Evolutionary conservation across 2,888 invertebrate species (phyloP).

Genomic region (Drosophila suboccidentalis): DNA sequence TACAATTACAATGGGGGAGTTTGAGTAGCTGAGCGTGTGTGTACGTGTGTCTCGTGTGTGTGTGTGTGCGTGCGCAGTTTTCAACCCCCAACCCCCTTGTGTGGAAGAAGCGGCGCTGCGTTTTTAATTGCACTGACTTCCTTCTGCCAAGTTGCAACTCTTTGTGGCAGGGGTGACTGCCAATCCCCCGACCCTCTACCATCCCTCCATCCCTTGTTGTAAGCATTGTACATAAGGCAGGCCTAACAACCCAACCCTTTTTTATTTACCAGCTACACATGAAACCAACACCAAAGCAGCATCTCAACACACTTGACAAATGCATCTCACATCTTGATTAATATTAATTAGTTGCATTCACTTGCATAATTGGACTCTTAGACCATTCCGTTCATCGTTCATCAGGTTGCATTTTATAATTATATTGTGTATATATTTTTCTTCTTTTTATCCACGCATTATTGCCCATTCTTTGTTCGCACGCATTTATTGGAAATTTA

Average conservation of each 20-base stretch:
- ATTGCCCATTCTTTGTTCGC: constrained; percentile 4
- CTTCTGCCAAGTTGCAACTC: constrained; percentile 71
- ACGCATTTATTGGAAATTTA: constrained; percentile 51
- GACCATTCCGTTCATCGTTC: background rate
- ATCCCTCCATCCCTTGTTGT: constrained; percentile 38
- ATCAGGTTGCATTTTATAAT: constrained; percentile 37
- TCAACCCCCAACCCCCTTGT: constrained; percentile 74
- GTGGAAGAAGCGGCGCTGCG: constrained; percentile 65
- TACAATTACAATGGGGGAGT: constrained; percentile 67
- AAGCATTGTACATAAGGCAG: constrained; percentile 31
- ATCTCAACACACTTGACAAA: background rate
- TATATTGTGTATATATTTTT: constrained; percentile 26
- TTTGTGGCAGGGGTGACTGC: constrained; percentile 50
- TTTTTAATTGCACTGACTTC: constrained; percentile 81
- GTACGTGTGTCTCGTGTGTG: constrained; percentile 29
- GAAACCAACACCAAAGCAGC: constrained; percentile 10
- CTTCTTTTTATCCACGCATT: background rate
- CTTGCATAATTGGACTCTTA: constrained; percentile 73
- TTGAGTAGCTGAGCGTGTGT: constrained; percentile 26
- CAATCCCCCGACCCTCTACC: constrained; percentile 10
- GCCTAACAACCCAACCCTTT: constrained; percentile 25
- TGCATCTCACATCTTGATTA: constrained; percentile 49
- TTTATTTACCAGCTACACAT: constrained; percentile 2
- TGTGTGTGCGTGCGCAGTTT: constrained; percentile 65
- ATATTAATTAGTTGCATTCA: constrained; percentile 77